Percentiles rank a stretch among this genome's conserved stretches.
phyloP scores from a whole-genome alignment of 2,888 invertebrate species.

The Carpatolechia fugitivella region DNA sequence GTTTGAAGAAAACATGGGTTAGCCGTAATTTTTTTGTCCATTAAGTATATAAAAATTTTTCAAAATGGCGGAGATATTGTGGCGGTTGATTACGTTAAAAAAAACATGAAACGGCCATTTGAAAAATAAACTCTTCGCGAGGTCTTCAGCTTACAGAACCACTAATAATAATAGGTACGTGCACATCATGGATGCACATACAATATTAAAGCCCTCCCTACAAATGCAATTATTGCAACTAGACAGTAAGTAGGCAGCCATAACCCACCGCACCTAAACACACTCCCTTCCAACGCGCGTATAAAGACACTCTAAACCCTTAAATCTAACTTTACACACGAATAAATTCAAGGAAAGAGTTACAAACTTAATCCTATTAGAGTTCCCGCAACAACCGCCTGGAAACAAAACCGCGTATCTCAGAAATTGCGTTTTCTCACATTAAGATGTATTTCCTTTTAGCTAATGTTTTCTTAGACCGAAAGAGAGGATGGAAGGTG shows the following conservation, averaged over 20 bases:
- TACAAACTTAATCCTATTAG: conserved; percentile 30
- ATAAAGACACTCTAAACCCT: conserved; percentile 24
- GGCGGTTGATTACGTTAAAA: too few relatives aligned
- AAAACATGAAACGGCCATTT: too few relatives aligned
- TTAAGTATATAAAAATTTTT: too few relatives aligned
- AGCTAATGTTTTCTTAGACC: not conserved
- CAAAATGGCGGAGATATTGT: too few relatives aligned
- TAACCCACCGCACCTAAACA: not conserved
- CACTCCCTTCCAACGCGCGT: not conserved
- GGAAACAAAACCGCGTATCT: conserved; percentile 8
- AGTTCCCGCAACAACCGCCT: conserved; percentile 8
- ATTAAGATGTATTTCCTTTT: not conserved
- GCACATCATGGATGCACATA: too few relatives aligned
- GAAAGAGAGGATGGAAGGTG: not conserved
- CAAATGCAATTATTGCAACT: not conserved
- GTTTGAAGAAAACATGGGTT: too few relatives aligned
- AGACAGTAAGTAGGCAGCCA: not conserved
- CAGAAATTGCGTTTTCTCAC: not conserved
- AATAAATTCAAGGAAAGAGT: conserved; percentile 38
- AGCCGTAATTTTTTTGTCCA: too few relatives aligned
- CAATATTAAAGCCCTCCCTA: too few relatives aligned
- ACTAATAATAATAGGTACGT: too few relatives aligned
- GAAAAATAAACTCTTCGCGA: too few relatives aligned
- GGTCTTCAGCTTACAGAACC: too few relatives aligned
- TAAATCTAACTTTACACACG: conserved; percentile 32